Base-by-base conservation (phyloP, 2,113 vertebrate genomes). In the Paraplagusia blochii region DNA sequence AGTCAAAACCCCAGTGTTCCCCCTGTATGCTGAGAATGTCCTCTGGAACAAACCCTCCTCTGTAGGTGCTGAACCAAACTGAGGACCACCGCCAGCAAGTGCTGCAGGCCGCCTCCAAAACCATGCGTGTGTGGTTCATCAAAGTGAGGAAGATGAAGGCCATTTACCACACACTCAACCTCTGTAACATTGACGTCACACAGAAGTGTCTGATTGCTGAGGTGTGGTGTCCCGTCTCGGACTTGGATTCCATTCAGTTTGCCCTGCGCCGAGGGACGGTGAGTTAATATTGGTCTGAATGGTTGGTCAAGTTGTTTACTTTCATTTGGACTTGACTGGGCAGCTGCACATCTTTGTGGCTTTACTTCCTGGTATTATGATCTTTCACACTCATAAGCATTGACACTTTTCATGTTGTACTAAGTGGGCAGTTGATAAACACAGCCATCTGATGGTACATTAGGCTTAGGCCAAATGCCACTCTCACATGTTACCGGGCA, bases 71-170 rank as follows among this genome's bases (percentile, higher is more conserved):
- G 73, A 99, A 98, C 89, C 97, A 99, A 76, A 99, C 97, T 0
- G 97, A 99, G 77, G 96, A 99, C 82, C 97, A 99, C 74, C 93
- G 95, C 7, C 95, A 98, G 73, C 88, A 96, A 54, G 95, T 99
- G 57, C 82, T 99, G 47, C 96, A 98, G 86, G 95, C 95, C 0
- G 96, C 97, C 7, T 95, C 97, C 11, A 98, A 98, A 82, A 98
- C 91, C 14, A 91, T 97, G 79, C 87, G 96, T 0, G 95, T 98
- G 14, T 99, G 97, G 97, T 98, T 98, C 87, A 97, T 99, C 83
- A 99, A 98, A 69, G 96, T 99, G 40, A 84, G 95, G 75, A 99
- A 99, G 90, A 99, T 99, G 97, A 99, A 99, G 88, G 97, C 97
- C 10, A 96, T 99, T 80, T 99, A 99, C 88, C 97, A 99, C 43